A percentile compares a stretch with the other conserved stretches of the same genome.
Conservation (phyloP, 2,797 vertebrate species). For the Macroramphosus scolopax region DNA sequence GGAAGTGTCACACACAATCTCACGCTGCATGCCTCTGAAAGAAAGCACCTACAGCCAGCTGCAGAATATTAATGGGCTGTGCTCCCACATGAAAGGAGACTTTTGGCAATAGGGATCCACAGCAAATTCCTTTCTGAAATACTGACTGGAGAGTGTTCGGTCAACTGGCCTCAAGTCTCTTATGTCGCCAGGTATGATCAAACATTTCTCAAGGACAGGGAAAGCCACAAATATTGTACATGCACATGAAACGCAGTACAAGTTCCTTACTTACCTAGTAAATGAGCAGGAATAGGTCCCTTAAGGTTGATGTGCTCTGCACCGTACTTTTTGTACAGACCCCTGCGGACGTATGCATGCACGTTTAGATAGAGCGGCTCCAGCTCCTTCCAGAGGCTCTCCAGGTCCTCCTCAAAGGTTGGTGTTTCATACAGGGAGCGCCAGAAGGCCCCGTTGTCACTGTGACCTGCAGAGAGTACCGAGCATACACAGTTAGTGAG, state of each 20-base stretch:
- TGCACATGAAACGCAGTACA: neutral
- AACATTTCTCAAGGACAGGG: neutral
- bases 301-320: constrained; percentile 79
- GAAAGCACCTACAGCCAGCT: constrained; percentile 52
- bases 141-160: constrained; percentile 23
- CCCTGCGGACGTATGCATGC: constrained; percentile 91
- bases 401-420: constrained; percentile 89
- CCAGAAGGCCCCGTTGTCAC: constrained; percentile 91
- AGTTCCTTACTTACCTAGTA: constrained; percentile 87
- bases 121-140: constrained; percentile 45
- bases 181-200: neutral
- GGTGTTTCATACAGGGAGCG: constrained; percentile 89
- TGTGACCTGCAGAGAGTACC: constrained; percentile 82
- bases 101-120: constrained; percentile 22
- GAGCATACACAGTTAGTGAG: too few species aligned
- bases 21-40: constrained; percentile 65
- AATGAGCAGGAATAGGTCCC: constrained; percentile 95
- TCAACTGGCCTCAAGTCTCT: constrained; percentile 4
- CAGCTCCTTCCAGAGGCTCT: constrained; percentile 86
- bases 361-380: constrained; percentile 91
- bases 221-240: neutral
- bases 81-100: constrained; percentile 31
- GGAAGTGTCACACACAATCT: constrained; percentile 61
- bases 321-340: constrained; percentile 87
- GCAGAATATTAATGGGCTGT: constrained; percentile 54